Evolutionary conservation across 2,888 invertebrate genomes (phyloP).

Genomic region (Andrena camellia): DNA sequence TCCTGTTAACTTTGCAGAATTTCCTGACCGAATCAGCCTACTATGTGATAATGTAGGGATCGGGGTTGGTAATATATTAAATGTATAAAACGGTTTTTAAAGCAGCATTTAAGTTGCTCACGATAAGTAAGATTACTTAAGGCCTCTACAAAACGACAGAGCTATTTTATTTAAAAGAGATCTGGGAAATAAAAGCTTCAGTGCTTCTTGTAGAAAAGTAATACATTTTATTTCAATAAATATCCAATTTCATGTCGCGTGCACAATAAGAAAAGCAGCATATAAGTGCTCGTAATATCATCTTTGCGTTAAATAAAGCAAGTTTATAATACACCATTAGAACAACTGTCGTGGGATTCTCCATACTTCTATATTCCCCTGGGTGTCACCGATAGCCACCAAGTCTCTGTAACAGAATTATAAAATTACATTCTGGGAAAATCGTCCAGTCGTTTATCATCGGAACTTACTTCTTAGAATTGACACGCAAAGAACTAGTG

Average conservation of each 20-base stretch:
- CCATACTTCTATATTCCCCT: constrained; percentile 81
- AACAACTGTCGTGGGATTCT: constrained; percentile 72
- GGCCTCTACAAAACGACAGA: too few relatives aligned
- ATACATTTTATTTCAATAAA: constrained; percentile 34
- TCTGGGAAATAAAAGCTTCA: too few relatives aligned
- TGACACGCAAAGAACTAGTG: constrained; percentile 78
- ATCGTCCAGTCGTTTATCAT: neutral
- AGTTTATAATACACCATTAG: constrained; percentile 1
- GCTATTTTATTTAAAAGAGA: too few relatives aligned
- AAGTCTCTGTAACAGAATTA: constrained; percentile 76
- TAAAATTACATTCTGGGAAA: neutral
- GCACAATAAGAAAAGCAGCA: constrained; percentile 17
- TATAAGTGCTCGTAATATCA: neutral
- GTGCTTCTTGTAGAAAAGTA: constrained; percentile 26
- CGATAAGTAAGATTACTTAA: too few relatives aligned
- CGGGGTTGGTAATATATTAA: too few relatives aligned
- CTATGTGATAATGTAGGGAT: too few relatives aligned
- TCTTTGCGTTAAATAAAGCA: neutral
- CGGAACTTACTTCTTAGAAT: constrained; percentile 78
- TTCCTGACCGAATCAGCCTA: too few relatives aligned
- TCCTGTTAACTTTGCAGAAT: too few relatives aligned
- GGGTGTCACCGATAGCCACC: constrained; percentile 78
- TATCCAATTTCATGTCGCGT: neutral
- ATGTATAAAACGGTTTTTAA: too few relatives aligned
- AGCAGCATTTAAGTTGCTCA: too few relatives aligned